phyloP scores from a whole-genome alignment of 2,888 invertebrate genomes.

The Microplitis manilae region DNA sequence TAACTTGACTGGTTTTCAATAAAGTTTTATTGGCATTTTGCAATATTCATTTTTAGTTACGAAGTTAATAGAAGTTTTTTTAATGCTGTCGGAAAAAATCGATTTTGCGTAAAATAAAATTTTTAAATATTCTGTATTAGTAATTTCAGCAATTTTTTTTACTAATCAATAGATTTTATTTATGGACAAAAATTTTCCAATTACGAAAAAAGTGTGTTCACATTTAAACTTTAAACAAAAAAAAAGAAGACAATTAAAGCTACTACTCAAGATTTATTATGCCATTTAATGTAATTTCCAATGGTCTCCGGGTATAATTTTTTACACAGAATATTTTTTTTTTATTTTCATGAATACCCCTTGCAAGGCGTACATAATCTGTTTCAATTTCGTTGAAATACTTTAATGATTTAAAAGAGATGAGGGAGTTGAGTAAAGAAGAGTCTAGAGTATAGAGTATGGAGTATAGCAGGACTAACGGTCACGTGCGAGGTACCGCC shows the following conservation, averaged over 20 bases:
- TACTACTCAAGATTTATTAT: neutral
- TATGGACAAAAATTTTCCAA: neutral
- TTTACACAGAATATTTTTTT: neutral
- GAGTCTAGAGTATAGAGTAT: constrained; percentile 39
- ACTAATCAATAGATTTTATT: neutral
- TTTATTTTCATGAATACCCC: constrained; percentile 12
- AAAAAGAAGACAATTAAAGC: neutral
- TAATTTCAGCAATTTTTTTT: neutral
- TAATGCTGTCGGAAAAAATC: neutral
- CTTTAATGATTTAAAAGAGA: constrained; percentile 39
- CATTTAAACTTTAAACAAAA: neutral
- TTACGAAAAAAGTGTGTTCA: neutral
- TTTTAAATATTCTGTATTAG: no score
- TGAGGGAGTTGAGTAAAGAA: constrained; percentile 41
- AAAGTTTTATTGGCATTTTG: neutral
- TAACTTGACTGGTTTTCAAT: neutral
- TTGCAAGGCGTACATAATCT: constrained; percentile 27
- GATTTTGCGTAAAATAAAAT: no score
- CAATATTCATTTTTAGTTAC: neutral
- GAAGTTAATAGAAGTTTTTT: neutral
- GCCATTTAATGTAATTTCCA: constrained; percentile 4
- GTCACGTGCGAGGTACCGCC: constrained; percentile 47
- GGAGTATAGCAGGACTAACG: constrained; percentile 21
- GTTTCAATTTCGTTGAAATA: constrained; percentile 43
- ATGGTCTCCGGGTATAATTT: neutral